phyloP scores from a whole-genome alignment of 1,140 invertebrate species.

The Doryteuthis pealeii region DNA sequence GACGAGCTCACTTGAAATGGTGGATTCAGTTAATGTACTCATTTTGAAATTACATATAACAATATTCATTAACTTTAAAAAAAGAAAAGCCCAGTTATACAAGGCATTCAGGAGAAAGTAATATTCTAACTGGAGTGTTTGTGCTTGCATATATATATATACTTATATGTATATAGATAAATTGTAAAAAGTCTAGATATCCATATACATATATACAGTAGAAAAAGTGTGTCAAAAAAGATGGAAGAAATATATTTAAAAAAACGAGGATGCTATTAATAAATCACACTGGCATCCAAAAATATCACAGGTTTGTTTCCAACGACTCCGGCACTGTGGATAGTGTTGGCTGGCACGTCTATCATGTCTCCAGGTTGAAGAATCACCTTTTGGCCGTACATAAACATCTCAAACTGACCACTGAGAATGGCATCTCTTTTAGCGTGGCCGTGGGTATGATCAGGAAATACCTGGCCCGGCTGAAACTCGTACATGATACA shows the following conservation, averaged over 20 bases:
- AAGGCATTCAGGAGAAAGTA: too few relatives aligned
- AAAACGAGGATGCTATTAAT: neutral
- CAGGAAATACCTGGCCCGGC: slow-evolving; percentile 51
- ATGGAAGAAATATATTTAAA: neutral
- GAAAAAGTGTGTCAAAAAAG: too few relatives aligned
- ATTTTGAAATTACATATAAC: too few relatives aligned
- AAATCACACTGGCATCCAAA: slow-evolving; percentile 42
- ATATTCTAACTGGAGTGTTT: too few relatives aligned
- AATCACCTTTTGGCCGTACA: slow-evolving; percentile 49
- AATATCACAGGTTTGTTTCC: slow-evolving; percentile 45
- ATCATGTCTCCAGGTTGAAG: slow-evolving; percentile 55
- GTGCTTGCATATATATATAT: too few relatives aligned
- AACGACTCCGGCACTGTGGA: slow-evolving; percentile 52
- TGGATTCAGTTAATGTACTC: too few relatives aligned
- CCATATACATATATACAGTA: too few relatives aligned
- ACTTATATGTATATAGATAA: too few relatives aligned
- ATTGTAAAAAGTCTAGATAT: too few relatives aligned
- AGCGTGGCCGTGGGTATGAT: slow-evolving; percentile 49
- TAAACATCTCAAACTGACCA: slow-evolving; percentile 46
- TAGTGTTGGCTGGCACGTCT: slow-evolving; percentile 47
- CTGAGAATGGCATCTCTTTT: slow-evolving; percentile 53
- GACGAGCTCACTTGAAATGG: too few relatives aligned
- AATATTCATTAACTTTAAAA: too few relatives aligned
- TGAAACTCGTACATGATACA: slow-evolving; percentile 42
- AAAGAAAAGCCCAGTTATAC: too few relatives aligned